phyloP scores from a whole-genome alignment of 2,113 vertebrate species.

The Tyrannus savana region DNA sequence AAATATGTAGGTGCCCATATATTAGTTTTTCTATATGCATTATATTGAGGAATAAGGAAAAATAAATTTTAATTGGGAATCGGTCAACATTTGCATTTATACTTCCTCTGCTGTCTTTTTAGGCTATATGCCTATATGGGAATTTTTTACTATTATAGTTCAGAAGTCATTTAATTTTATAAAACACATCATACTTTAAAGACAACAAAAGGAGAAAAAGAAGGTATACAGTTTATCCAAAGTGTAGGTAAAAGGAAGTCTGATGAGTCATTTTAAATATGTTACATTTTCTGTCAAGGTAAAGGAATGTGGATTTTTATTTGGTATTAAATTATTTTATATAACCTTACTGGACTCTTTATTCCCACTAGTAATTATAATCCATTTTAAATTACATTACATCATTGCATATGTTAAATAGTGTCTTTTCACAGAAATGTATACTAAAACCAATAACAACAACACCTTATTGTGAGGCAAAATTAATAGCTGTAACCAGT shows the following conservation, averaged over 20 bases:
- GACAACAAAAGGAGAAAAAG: neutral
- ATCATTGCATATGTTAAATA: neutral
- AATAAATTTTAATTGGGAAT: neutral
- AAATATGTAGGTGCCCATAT: neutral
- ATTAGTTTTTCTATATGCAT: neutral
- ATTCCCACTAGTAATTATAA: neutral
- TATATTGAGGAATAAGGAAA: neutral
- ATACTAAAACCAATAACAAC: neutral
- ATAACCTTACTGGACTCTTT: neutral
- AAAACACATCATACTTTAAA: neutral
- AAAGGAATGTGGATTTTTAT: neutral
- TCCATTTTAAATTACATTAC: slow-evolving; percentile 15
- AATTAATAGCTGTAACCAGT: neutral
- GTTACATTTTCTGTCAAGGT: neutral
- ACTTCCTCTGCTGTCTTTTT: neutral
- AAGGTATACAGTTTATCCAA: neutral
- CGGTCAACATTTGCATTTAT: neutral
- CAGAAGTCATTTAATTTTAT: neutral
- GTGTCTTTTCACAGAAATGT: neutral
- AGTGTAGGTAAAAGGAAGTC: neutral
- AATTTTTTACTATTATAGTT: neutral
- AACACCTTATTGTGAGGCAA: neutral
- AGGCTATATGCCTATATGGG: neutral
- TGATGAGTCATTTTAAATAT: neutral
- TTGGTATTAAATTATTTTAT: slow-evolving; percentile 1